Conservation (phyloP, 2,797 vertebrate species). For the Cuculus canorus region DNA sequence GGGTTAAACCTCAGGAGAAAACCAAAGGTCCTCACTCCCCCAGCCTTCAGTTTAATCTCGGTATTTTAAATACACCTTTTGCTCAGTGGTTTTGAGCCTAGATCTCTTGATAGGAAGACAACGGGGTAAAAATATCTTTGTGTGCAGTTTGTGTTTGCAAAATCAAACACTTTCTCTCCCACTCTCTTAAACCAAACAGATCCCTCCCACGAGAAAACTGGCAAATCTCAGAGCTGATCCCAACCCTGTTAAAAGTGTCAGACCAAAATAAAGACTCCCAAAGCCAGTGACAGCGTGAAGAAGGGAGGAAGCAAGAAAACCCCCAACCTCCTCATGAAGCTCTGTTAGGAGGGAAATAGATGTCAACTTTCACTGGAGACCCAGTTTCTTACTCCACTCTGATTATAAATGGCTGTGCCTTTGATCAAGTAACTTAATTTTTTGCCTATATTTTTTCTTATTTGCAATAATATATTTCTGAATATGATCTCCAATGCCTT, state of each 20-base stretch:
- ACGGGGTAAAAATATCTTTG: conserved; percentile 28
- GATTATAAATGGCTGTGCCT: background rate
- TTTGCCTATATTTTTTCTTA: background rate
- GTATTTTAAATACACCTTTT: background rate
- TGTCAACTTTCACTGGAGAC: background rate
- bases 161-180: conserved; percentile 36
- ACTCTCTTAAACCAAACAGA: conserved; percentile 36
- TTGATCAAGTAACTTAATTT: background rate
- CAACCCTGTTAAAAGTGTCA: conserved; percentile 21
- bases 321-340: background rate
- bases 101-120: conserved; percentile 1
- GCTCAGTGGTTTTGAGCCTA: background rate
- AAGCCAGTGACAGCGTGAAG: background rate
- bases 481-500: background rate
- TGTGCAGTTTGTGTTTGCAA: conserved; percentile 17
- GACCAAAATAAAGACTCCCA: conserved; percentile 29
- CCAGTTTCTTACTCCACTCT: background rate
- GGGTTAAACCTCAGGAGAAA: background rate
- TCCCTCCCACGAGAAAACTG: conserved; percentile 36
- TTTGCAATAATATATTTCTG: background rate
- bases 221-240: background rate
- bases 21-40: background rate
- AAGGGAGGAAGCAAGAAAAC: background rate
- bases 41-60: background rate
- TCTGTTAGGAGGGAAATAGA: background rate